phyloP scores from a whole-genome alignment of 2,797 vertebrate species.

The Pristis pectinata region DNA sequence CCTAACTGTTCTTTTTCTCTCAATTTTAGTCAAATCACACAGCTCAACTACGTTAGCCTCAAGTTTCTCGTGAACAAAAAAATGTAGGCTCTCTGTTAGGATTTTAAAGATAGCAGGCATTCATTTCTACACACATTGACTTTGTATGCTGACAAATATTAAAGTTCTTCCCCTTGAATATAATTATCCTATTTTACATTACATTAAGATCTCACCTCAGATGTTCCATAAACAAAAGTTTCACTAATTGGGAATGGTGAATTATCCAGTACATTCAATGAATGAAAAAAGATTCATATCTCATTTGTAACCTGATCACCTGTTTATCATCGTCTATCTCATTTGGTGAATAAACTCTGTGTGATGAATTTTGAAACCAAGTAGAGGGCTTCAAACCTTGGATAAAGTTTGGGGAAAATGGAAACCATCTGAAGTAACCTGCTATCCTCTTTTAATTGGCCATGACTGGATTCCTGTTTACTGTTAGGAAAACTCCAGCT shows the following conservation, averaged over 20 bases:
- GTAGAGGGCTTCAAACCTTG: neutral
- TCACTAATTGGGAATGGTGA: neutral
- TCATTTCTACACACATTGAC: neutral
- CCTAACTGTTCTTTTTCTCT: neutral
- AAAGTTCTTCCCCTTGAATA: neutral
- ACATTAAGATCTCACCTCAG: neutral
- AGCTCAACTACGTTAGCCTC: neutral
- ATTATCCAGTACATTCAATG: neutral
- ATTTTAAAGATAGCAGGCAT: neutral
- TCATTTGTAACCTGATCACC: neutral
- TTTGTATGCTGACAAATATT: constrained; percentile 1
- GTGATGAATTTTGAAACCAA: neutral
- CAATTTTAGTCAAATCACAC: neutral
- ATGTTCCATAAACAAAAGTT: neutral
- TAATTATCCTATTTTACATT: constrained; percentile 14
- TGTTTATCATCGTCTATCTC: neutral
- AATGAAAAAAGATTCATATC: neutral
- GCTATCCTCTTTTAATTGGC: neutral
- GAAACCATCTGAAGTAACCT: neutral
- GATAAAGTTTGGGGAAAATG: neutral
- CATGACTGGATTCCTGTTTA: neutral
- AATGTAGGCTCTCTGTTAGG: neutral
- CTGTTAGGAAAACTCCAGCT: neutral
- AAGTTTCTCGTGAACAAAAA: too few species aligned
- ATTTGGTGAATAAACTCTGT: neutral